Evolutionary conservation across 2,797 vertebrate species (phyloP).

Genomic region (Peromyscus attwateri): DNA sequence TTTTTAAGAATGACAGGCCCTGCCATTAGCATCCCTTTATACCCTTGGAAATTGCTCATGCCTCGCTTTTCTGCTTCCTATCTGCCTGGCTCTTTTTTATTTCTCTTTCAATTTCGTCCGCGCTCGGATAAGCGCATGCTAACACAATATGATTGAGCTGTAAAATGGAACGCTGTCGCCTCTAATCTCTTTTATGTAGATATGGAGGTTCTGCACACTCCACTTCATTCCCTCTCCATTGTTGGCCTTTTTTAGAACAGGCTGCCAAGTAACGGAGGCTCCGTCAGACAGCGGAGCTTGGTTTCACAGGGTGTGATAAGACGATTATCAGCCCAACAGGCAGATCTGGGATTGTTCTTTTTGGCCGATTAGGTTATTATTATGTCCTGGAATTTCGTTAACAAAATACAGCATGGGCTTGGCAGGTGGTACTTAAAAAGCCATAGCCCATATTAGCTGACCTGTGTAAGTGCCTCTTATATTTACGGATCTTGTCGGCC

Average conservation of each 20-base stretch:
- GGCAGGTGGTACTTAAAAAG: conserved; percentile 83
- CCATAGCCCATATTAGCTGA: conserved; percentile 84
- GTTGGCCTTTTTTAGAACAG: conserved; percentile 88
- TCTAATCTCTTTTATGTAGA: conserved; percentile 99
- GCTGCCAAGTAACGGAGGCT: conserved; percentile 88
- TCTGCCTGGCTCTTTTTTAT: conserved; percentile 95
- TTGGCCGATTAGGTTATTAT: conserved; percentile 92
- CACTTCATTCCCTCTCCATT: conserved; percentile 90
- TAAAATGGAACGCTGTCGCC: conserved; percentile 94
- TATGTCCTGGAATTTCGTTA: conserved; percentile 88
- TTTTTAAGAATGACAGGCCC: conserved; percentile 97
- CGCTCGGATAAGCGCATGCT: conserved; percentile 93
- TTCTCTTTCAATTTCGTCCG: conserved; percentile 97
- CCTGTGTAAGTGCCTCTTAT: conserved; percentile 81
- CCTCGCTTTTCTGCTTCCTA: conserved; percentile 93
- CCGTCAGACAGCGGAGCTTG: conserved; percentile 90
- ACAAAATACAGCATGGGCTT: conserved; percentile 85
- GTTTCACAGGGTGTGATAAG: conserved; percentile 91
- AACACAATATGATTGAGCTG: conserved; percentile 97
- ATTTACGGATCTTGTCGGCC: conserved; percentile 66
- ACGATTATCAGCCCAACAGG: conserved; percentile 89
- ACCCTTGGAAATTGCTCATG: conserved; percentile 96
- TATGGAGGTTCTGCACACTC: conserved; percentile 92
- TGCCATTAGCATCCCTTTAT: conserved; percentile 96
- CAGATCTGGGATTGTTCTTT: conserved; percentile 89